Evolutionary conservation across 30 jellyfish, hydroid and myxozoan species (phyloP).

Genomic region (Turritopsis rubra): DNA sequence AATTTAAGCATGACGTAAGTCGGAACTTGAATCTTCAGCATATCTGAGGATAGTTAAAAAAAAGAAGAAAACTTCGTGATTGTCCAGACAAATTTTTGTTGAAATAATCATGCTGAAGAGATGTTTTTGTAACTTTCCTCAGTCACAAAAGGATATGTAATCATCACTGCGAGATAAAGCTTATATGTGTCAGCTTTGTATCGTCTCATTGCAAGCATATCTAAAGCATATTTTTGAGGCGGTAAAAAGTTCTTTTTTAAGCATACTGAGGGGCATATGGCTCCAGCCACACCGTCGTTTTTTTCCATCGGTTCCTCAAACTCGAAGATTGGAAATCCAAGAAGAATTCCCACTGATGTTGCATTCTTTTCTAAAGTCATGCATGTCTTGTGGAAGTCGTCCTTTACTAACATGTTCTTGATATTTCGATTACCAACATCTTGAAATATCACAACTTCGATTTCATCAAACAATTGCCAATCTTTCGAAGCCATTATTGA

Average conservation of each 20-base stretch:
- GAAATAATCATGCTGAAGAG: no score
- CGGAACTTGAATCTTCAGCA: no score
- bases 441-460: slow-evolving; percentile 36
- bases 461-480: slow-evolving; percentile 1
- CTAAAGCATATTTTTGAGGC: slow-evolving; percentile 46
- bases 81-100: no score
- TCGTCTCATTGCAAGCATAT: no score
- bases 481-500: background rate
- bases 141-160: no score
- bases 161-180: no score
- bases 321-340: slow-evolving; percentile 71
- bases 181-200: no score
- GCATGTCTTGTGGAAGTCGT: slow-evolving; percentile 61
- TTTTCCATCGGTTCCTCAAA: slow-evolving; percentile 52
- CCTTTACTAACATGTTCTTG: slow-evolving; percentile 25
- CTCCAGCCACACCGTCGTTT: slow-evolving; percentile 88
- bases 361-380: slow-evolving; percentile 52
- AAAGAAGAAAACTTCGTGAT: no score
- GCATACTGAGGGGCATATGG: slow-evolving; percentile 52
- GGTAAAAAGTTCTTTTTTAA: slow-evolving; percentile 64
- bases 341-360: slow-evolving; percentile 53
- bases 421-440: slow-evolving; percentile 76
- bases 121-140: no score
- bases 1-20: no score
- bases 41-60: no score